Evolutionary conservation across 2,797 vertebrate genomes (phyloP).

Genomic region (Sebastolobus alascanus): DNA sequence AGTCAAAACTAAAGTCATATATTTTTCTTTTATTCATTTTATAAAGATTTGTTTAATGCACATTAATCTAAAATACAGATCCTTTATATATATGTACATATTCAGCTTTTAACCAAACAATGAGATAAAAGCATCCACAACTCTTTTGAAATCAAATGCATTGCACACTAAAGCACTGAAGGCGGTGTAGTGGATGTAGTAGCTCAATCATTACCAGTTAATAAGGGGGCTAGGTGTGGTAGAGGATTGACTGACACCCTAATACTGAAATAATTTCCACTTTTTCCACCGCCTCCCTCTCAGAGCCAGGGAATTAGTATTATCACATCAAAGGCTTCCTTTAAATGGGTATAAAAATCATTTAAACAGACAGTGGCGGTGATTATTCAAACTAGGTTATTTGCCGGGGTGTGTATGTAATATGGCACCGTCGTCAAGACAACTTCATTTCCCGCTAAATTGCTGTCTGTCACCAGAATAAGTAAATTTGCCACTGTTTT

Average conservation of each 20-base stretch:
- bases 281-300: conserved; percentile 85
- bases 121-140: conserved; percentile 64
- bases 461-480: conserved; percentile 95
- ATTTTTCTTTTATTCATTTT: neutral
- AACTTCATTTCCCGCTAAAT: conserved; percentile 97
- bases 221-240: conserved; percentile 90
- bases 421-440: conserved; percentile 89
- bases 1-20: neutral
- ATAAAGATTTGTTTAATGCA: conserved; percentile 9
- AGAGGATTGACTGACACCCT: conserved; percentile 94
- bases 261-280: conserved; percentile 98
- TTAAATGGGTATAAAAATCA: conserved; percentile 94
- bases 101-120: conserved; percentile 50
- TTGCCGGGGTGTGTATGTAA: conserved; percentile 93
- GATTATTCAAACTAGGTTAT: conserved; percentile 98
- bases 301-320: conserved; percentile 93
- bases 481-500: conserved; percentile 95
- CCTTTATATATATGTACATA: neutral
- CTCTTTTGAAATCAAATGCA: conserved; percentile 83
- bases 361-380: conserved; percentile 97
- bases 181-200: conserved; percentile 81
- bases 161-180: conserved; percentile 78
- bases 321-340: conserved; percentile 98
- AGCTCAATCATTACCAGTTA: conserved; percentile 97
- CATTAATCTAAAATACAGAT: neutral